Evolutionary conservation across 2,113 vertebrate genomes (phyloP).

Genomic region (Kobus ellipsiprymnus): DNA sequence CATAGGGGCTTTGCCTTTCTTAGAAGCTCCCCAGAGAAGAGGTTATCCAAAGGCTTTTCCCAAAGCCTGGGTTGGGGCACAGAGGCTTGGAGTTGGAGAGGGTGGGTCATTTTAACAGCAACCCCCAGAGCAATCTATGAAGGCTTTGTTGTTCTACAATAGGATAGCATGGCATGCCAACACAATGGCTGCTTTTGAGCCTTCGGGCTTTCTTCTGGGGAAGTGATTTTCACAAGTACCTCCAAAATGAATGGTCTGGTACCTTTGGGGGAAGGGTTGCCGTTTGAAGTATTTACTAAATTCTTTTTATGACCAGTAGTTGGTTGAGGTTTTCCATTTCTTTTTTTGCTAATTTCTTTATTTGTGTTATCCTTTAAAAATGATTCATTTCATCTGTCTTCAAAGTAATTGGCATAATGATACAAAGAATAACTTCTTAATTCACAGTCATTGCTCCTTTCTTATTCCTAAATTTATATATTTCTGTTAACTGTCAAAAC

Average conservation of each 20-base stretch:
- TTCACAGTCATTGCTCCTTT: neutral
- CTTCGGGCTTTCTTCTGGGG: neutral
- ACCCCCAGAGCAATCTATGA: neutral
- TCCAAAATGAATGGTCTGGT: conserved; percentile 6
- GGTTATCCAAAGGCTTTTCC: conserved; percentile 34
- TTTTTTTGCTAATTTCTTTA: neutral
- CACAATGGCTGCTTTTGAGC: neutral
- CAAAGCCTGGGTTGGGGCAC: neutral
- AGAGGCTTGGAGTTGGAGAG: neutral
- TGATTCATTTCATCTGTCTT: conserved; percentile 1
- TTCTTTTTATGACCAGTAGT: neutral
- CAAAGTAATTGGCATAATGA: neutral
- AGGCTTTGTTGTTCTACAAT: neutral
- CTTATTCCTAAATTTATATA: neutral
- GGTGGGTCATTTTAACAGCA: neutral
- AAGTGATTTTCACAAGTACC: neutral
- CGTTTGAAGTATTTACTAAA: conserved; percentile 14
- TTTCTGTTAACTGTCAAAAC: conserved; percentile 4
- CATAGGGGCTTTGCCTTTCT: conserved; percentile 24
- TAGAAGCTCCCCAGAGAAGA: conserved; percentile 35
- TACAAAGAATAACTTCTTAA: neutral
- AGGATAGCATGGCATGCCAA: neutral
- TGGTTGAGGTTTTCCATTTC: neutral
- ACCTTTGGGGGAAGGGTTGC: neutral
- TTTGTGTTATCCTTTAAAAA: conserved; percentile 24